phyloP scores from a whole-genome alignment of 1,140 invertebrate genomes.

The Euborellia annulipes region DNA sequence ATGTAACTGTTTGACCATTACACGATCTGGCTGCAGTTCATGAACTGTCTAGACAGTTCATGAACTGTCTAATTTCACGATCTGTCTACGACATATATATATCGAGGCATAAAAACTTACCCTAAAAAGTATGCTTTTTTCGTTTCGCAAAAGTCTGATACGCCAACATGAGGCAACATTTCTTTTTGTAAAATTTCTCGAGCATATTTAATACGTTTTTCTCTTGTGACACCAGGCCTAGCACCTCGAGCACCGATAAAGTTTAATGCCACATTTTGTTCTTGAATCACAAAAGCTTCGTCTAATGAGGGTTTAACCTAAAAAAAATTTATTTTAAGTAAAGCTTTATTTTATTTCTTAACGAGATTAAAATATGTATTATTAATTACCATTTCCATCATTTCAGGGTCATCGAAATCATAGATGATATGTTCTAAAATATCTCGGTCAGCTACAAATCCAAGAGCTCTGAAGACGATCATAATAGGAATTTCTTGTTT shows the following conservation, averaged over 20 bases:
- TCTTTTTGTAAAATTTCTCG: conserved; percentile 98
- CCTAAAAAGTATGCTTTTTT: conserved; percentile 97
- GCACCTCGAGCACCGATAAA: conserved; percentile 96
- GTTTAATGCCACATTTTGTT: conserved; percentile 95
- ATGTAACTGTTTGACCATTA: too few relatives aligned
- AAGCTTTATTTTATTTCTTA: not conserved
- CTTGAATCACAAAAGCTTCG: conserved; percentile 98
- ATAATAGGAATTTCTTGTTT: conserved; percentile 99
- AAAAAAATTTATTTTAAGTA: conserved; percentile 4
- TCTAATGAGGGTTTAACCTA: conserved; percentile 86
- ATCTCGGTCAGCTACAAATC: conserved; percentile 96
- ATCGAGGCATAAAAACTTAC: too few relatives aligned
- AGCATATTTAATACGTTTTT: conserved; percentile 97
- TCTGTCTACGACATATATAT: too few relatives aligned
- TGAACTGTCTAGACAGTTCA: too few relatives aligned
- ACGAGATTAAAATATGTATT: not conserved
- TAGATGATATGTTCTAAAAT: conserved; percentile 98
- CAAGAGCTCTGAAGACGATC: conserved; percentile 92
- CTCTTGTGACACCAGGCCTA: conserved; percentile 91
- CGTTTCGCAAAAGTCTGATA: conserved; percentile 97
- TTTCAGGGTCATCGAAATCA: conserved; percentile 97
- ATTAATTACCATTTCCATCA: conserved; percentile 90
- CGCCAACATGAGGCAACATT: conserved; percentile 98
- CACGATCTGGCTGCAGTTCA: too few relatives aligned
- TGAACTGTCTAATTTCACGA: too few relatives aligned